Conservation (phyloP, 1,140 invertebrate species). For the Drosophila bipectinata region DNA sequence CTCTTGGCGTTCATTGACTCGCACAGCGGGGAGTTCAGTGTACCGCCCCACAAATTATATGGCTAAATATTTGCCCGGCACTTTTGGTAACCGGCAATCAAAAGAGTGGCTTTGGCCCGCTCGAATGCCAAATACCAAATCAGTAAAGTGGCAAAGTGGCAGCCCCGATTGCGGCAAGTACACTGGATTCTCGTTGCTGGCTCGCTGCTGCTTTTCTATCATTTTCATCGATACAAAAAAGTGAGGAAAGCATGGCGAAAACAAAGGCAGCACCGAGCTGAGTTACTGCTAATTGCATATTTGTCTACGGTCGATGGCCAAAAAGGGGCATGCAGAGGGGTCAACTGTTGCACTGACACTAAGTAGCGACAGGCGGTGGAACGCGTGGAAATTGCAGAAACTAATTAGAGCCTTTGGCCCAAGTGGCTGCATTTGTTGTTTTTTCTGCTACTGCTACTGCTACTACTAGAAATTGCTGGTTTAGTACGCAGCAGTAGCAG, state of each 20-base stretch:
- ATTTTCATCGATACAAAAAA: conserved; percentile 68
- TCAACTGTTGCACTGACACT: conserved; percentile 72
- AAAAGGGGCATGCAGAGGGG: conserved; percentile 31
- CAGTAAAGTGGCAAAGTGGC: conserved; percentile 67
- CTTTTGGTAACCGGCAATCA: conserved; percentile 73
- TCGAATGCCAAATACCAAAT: conserved; percentile 54
- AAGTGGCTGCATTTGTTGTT: conserved; percentile 43
- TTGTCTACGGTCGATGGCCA: conserved; percentile 58
- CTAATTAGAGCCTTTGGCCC: conserved; percentile 80
- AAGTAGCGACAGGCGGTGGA: conserved; percentile 70
- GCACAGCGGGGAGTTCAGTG: conserved; percentile 21
- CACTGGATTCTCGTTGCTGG: conserved; percentile 27
- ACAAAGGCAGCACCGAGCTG: conserved; percentile 30
- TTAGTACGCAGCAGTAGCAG: conserved; percentile 61
- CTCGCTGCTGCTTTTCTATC: conserved; percentile 53
- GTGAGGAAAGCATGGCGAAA: conserved; percentile 33
- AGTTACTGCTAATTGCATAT: conserved; percentile 77
- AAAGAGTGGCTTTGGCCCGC: conserved; percentile 36
- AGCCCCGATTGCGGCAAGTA: conserved; percentile 51
- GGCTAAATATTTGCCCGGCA: conserved; percentile 74
- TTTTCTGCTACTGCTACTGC: conserved; percentile 55
- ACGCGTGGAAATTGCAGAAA: conserved; percentile 80
- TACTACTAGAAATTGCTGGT: conserved; percentile 77
- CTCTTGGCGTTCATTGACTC: conserved; percentile 61
- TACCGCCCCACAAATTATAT: conserved; percentile 72